Evolutionary conservation across 2,888 invertebrate genomes (phyloP).

Genomic region (Galerucella calmariensis): DNA sequence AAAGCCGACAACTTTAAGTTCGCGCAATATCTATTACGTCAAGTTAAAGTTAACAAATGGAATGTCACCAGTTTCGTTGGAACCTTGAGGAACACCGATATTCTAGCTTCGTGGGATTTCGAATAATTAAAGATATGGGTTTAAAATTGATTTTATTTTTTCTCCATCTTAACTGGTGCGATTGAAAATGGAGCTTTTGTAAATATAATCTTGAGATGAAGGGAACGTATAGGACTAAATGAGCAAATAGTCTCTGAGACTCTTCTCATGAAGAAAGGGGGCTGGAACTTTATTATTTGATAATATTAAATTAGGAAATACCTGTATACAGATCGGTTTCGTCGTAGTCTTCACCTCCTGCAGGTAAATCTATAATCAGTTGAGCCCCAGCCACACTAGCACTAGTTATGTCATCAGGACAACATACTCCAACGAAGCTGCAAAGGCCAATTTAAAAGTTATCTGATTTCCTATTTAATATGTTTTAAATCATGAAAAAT

Average conservation of each 20-base stretch:
- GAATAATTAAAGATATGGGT: background rate
- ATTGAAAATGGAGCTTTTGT: background rate
- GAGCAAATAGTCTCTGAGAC: no score
- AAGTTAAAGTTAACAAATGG: no score
- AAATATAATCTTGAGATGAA: background rate
- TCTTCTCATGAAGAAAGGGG: no score
- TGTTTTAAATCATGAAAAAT: no score
- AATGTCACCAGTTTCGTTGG: no score
- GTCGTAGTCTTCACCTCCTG: slow-evolving; percentile 68
- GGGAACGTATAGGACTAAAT: no score
- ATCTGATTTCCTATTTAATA: background rate
- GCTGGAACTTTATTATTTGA: no score
- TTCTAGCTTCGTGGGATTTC: no score
- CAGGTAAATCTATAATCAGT: slow-evolving; percentile 65
- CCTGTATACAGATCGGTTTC: slow-evolving; percentile 62
- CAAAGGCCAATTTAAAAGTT: slow-evolving; percentile 20
- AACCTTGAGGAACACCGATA: no score
- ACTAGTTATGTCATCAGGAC: slow-evolving; percentile 69
- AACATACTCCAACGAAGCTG: slow-evolving; percentile 79
- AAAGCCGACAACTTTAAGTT: no score
- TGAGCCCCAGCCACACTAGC: slow-evolving; percentile 59
- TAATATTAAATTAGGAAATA: slow-evolving; percentile 38
- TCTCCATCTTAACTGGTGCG: slow-evolving; percentile 4
- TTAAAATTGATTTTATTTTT: no score
- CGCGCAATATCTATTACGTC: no score